Evolutionary conservation across 2,888 invertebrate genomes (phyloP), one percentile per base, ranked within the genome.

Genomic region (Hypselothyrea guttata): DNA sequence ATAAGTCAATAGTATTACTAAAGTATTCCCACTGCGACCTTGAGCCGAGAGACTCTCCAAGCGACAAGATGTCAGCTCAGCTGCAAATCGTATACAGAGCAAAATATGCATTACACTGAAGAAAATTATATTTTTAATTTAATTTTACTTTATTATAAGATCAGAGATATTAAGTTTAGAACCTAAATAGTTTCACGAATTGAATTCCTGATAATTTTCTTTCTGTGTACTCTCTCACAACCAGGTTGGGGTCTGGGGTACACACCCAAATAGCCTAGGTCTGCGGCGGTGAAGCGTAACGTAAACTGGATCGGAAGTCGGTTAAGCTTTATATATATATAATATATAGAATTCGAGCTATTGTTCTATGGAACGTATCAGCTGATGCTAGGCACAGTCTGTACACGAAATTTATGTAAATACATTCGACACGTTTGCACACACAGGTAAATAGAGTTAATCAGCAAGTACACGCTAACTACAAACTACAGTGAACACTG

Each of bases 291-390:
- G 61, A 71, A 57, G 75, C 83, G 75, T 55, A 51, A 68, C 55
- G 62, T 33, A 47, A 73, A 71, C 64, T 75, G 65, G 60, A 82
- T 82, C 78, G 71, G 62, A 78, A 82, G 73, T 78, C 73, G 70
- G 53, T 57, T 68, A 51, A 49, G 16, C 35, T 34, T 51, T 51
- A 45, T 33, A 33, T 60, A 40, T 18, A 0, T 38, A 1, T 45
- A 16, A 31, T 28, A 8, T 12, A 31, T n/a, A 8, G 0, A 1
- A 28, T 49, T 18, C 54, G 40, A 15, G n/a, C 51, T 33, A 51
- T 60, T 68, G 56, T 65, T 41, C 70, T 44, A 7, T 64, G 47
- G 35, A 60, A 56, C 42, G 46, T 46, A 71, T 81, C 77, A 81
- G 72, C 74, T 81, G 77, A 55, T 71, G 55, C 34, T 7, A 12